phyloP scores from a whole-genome alignment of 1,140 invertebrate species.

The Habropoda laboriosa region DNA sequence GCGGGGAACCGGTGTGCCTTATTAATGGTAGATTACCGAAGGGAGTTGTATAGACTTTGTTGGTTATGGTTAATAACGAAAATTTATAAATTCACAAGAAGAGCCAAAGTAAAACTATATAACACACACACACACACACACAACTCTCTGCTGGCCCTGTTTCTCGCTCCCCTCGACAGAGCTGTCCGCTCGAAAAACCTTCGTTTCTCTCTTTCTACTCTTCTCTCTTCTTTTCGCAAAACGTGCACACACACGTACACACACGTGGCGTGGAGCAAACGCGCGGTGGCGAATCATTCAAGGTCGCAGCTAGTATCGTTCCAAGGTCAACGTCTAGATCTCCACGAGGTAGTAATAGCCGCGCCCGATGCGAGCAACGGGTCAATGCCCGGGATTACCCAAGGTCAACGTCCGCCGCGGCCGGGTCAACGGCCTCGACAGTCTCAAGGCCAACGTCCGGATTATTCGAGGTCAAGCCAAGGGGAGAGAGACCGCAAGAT shows the following conservation, averaged over 20 bases:
- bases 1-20: slow-evolving; percentile 1
- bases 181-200: slow-evolving; percentile 6
- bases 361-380: slow-evolving; percentile 25
- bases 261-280: too few species aligned
- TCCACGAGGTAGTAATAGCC: not conserved
- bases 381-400: slow-evolving; percentile 55
- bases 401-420: slow-evolving; percentile 55
- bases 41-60: not conserved
- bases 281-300: slow-evolving; percentile 39
- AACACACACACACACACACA: too few species aligned
- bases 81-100: slow-evolving; percentile 37
- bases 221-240: too few species aligned
- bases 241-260: not conserved
- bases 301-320: slow-evolving; percentile 16
- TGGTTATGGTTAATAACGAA: slow-evolving; percentile 10
- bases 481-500: slow-evolving; percentile 3
- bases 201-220: slow-evolving; percentile 13
- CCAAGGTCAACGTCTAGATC: slow-evolving; percentile 56
- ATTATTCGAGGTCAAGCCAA: slow-evolving; percentile 59
- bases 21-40: slow-evolving; percentile 6
- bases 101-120: too few species aligned
- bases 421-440: slow-evolving; percentile 50
- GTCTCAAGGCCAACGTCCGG: slow-evolving; percentile 56
- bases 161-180: slow-evolving; percentile 7
- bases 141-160: too few species aligned